Base-by-base conservation (phyloP, 2,113 vertebrate species). In the Garra rufa region DNA sequence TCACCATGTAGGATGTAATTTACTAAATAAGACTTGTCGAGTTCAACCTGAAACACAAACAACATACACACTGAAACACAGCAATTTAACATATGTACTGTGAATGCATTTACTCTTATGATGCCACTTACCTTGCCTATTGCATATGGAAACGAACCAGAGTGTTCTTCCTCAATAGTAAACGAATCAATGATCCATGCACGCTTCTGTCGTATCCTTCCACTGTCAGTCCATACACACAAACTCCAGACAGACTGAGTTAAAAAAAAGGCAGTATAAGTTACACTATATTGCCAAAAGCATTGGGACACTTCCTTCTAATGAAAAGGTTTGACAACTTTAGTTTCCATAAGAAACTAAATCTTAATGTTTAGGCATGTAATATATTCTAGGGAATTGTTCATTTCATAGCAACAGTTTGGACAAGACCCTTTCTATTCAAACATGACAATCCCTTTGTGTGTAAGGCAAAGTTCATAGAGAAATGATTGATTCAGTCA, bases 151-250 rank as follows among this genome's bases (percentile, higher is more conserved):
- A 76, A 93, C 5, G 17, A 3, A 11, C 92, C 91, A 1, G 34
- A 15, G 8, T 84, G 38, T 73, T 88, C 89, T 82, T 94, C 94
- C n/a, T 92, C 57, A 10, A 94, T 91, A 2, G 0, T 34, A 34
- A 92, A 94, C 0, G 92, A 91, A 9, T 93, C 88, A 34, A 95
- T 94, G 17, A 94, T 94, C 94, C 94, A 94, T 44, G 76, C 73
- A 85, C 94, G 87, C 82, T 92, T 94, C 65, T 90, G 87, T 24
- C 93, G 82, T 14, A 77, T 19, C 69, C 84, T 86, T 55, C 82
- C 28, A 17, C 10, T 50, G 28, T 44, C 69, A 28, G 28, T 52
- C 57, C 1, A 87, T 11, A 59, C 63, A 84, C 15, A 90, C 7
- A 76, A 65, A 43, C 90, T 91, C 81, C 61, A 44, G 21, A 30